Evolutionary conservation across 2,113 vertebrate genomes (phyloP).

Genomic region (Forbesichthys agassizii): DNA sequence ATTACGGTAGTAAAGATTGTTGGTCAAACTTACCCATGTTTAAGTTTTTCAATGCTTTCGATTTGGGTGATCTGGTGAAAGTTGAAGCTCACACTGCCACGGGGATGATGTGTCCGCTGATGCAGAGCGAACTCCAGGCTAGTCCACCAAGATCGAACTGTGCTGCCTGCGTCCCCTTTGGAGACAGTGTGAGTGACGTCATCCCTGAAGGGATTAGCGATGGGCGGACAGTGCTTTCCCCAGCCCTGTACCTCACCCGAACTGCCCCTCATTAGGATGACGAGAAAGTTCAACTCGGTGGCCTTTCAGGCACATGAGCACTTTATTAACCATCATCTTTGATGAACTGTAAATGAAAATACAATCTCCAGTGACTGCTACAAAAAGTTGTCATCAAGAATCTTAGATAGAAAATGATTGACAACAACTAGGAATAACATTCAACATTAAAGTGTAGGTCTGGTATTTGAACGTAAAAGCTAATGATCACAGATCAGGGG

Average conservation of each 20-base stretch:
- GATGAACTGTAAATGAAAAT: not conserved
- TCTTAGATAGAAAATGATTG: not conserved
- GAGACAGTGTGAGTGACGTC: constrained; percentile 71
- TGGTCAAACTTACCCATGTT: constrained; percentile 65
- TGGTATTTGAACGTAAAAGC: not conserved
- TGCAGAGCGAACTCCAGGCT: constrained; percentile 61
- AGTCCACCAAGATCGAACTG: constrained; percentile 20
- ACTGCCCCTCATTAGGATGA: constrained; percentile 1
- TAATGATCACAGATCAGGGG: not conserved
- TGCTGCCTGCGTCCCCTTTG: constrained; percentile 45
- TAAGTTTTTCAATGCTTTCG: constrained; percentile 29
- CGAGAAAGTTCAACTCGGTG: constrained; percentile 8
- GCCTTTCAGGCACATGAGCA: not conserved
- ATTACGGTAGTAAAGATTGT: too few relatives aligned
- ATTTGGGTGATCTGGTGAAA: constrained; percentile 44
- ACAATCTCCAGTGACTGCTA: not conserved
- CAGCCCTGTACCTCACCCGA: not conserved
- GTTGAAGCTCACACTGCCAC: constrained; percentile 45
- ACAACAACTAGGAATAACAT: not conserved
- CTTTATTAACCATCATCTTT: constrained; percentile 6
- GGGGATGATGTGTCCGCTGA: constrained; percentile 60
- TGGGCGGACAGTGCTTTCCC: constrained; percentile 26
- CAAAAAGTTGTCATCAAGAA: too few relatives aligned
- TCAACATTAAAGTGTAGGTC: not conserved
- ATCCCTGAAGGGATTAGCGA: constrained; percentile 59